phyloP scores from a whole-genome alignment of 2,888 invertebrate genomes.

The Ennomos fuscantarius region DNA sequence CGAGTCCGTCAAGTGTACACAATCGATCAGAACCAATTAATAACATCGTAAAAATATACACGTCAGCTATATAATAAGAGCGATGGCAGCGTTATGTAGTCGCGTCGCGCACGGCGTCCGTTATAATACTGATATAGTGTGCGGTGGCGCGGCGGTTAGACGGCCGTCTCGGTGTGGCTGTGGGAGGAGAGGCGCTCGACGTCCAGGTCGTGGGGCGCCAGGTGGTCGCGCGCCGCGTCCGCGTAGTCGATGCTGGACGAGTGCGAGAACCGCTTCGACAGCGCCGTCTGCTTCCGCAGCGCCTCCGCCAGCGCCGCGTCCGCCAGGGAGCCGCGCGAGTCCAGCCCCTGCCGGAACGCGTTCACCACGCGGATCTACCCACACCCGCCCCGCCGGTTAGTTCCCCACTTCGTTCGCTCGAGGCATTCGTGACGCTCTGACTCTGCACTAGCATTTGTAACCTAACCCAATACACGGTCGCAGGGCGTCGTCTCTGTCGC shows the following conservation, averaged over 20 bases:
- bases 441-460: slow-evolving; percentile 20
- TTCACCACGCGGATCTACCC: slow-evolving; percentile 99
- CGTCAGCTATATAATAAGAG: slow-evolving; percentile 59
- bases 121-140: slow-evolving; percentile 55
- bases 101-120: slow-evolving; percentile 50
- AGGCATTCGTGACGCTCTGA: slow-evolving; percentile 42
- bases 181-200: slow-evolving; percentile 96
- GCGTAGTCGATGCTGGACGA: slow-evolving; percentile 95
- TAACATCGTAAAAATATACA: slow-evolving; percentile 71
- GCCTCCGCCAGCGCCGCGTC: slow-evolving; percentile 97
- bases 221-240: slow-evolving; percentile 92
- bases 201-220: slow-evolving; percentile 96
- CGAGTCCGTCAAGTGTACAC: slow-evolving; percentile 37
- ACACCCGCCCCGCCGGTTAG: slow-evolving; percentile 43
- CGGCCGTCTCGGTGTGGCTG: slow-evolving; percentile 97
- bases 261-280: slow-evolving; percentile 96
- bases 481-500: too few species aligned
- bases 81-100: slow-evolving; percentile 67
- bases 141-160: slow-evolving; percentile 81
- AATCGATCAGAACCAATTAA: slow-evolving; percentile 62
- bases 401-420: slow-evolving; percentile 11
- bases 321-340: slow-evolving; percentile 96
- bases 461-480: slow-evolving; percentile 1
- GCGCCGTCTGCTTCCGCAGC: slow-evolving; percentile 96
- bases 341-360: slow-evolving; percentile 99